These are phyloP conservation scores for Aspiorhynchus laticeps DNA, from an alignment of 2,113 vertebrate species.

Conservation along the genomic window DNA sequence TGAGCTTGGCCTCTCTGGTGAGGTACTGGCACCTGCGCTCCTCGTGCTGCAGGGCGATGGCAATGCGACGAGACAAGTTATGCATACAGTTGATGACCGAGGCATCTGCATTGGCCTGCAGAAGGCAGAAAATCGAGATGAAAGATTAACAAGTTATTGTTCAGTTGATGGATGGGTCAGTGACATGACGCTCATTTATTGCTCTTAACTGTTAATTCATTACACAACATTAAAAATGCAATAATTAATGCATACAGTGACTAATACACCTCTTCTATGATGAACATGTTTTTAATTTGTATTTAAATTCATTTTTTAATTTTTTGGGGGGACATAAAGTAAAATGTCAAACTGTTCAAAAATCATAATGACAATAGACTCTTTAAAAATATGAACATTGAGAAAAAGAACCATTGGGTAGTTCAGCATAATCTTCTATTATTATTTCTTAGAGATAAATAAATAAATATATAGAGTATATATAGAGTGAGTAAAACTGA, in stretches of 20 bases:
- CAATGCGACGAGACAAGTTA: slow-evolving; percentile 90
- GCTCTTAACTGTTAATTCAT: not conserved
- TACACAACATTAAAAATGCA: not conserved
- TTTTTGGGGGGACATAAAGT: not conserved
- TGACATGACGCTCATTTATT: not conserved
- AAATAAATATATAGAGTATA: too few relatives aligned
- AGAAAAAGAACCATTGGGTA: too few relatives aligned
- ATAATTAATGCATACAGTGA: not conserved
- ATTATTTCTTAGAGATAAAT: too few relatives aligned
- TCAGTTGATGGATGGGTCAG: not conserved
- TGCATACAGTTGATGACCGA: slow-evolving; percentile 95
- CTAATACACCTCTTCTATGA: not conserved
- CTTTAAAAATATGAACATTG: too few relatives aligned
- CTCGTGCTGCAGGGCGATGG: slow-evolving; percentile 94
- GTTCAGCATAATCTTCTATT: too few relatives aligned
- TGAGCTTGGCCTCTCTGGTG: slow-evolving; percentile 94
- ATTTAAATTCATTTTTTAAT: not conserved
- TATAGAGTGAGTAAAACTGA: too few relatives aligned
- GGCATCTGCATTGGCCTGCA: slow-evolving; percentile 88
- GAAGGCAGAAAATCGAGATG: not conserved
- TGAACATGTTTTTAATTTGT: not conserved
- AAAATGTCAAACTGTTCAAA: not conserved
- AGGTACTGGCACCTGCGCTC: slow-evolving; percentile 97
- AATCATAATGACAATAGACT: too few relatives aligned
- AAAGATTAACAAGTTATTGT: not conserved